Conservation (phyloP, 1,140 invertebrate genomes). For the Drosophila sulfurigaster region DNA sequence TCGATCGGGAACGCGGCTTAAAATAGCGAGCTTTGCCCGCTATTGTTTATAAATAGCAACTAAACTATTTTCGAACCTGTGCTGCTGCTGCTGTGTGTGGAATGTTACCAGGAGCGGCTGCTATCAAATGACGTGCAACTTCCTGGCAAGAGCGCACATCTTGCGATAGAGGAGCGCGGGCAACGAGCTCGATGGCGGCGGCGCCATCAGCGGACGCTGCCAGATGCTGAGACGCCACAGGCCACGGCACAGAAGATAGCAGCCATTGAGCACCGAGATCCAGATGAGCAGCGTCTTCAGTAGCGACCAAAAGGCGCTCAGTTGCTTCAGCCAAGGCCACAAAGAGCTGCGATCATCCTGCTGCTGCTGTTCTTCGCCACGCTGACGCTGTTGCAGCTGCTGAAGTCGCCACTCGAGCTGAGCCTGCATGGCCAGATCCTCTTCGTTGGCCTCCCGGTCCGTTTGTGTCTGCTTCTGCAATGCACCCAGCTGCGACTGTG, state of each 20-base stretch:
- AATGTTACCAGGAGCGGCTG: slow-evolving; percentile 11
- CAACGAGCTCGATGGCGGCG: slow-evolving; percentile 4
- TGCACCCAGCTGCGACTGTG: not conserved
- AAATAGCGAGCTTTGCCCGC: slow-evolving; percentile 20
- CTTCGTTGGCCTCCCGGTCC: not conserved
- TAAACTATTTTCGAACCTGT: slow-evolving; percentile 21
- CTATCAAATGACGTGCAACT: slow-evolving; percentile 14
- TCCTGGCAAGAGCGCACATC: slow-evolving; percentile 10
- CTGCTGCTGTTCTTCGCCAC: too few relatives aligned
- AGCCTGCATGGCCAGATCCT: not conserved
- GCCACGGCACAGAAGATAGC: slow-evolving; percentile 6
- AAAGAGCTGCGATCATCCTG: too few relatives aligned
- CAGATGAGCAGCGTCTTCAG: slow-evolving; percentile 19
- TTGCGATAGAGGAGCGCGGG: not conserved
- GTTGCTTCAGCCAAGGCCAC: too few relatives aligned
- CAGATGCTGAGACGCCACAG: not conserved
- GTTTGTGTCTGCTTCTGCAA: not conserved
- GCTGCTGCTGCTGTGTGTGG: not conserved
- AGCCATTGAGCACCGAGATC: slow-evolving; percentile 22
- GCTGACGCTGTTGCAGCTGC: not conserved
- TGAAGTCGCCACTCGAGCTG: not conserved
- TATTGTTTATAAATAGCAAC: slow-evolving; percentile 33
- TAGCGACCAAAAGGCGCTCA: not conserved
- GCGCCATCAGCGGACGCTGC: not conserved
- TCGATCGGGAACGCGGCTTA: not conserved